phyloP scores from a whole-genome alignment of 2,113 vertebrate genomes.

The Tyto alba region DNA sequence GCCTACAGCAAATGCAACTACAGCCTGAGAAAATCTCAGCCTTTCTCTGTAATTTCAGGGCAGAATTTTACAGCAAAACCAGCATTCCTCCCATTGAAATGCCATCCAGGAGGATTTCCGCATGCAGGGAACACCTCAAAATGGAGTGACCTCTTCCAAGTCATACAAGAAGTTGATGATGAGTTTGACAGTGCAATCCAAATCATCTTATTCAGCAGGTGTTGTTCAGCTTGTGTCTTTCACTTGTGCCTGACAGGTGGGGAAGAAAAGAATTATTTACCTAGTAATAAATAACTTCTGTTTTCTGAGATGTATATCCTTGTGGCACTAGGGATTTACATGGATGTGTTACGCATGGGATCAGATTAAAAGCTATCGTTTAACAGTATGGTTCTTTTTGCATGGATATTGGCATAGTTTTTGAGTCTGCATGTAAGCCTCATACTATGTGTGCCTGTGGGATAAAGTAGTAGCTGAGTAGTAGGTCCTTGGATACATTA shows the following conservation, averaged over 20 bases:
- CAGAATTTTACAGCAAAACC: not conserved
- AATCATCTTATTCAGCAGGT: not conserved
- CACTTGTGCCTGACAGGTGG: not conserved
- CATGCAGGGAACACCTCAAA: not conserved
- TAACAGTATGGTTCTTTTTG: not conserved
- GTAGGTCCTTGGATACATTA: not conserved
- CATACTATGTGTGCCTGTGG: not conserved
- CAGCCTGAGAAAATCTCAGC: not conserved
- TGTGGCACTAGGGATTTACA: not conserved
- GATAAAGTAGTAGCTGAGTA: not conserved
- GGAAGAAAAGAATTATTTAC: not conserved
- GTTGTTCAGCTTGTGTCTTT: not conserved
- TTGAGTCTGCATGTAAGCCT: not conserved
- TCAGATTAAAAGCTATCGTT: not conserved
- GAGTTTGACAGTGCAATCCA: not conserved
- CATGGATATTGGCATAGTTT: not conserved
- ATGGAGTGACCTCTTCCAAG: not conserved
- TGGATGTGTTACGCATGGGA: not conserved
- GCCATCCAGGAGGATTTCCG: not conserved
- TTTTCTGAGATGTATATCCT: not conserved
- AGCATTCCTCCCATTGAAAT: not conserved
- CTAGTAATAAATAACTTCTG: not conserved
- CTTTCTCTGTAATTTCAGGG: not conserved
- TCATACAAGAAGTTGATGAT: not conserved
- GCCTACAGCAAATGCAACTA: not conserved